Evolutionary conservation across 2,797 vertebrate genomes (phyloP), one percentile per base, ranked within the genome.

Genomic region (Taeniopygia guttata): DNA sequence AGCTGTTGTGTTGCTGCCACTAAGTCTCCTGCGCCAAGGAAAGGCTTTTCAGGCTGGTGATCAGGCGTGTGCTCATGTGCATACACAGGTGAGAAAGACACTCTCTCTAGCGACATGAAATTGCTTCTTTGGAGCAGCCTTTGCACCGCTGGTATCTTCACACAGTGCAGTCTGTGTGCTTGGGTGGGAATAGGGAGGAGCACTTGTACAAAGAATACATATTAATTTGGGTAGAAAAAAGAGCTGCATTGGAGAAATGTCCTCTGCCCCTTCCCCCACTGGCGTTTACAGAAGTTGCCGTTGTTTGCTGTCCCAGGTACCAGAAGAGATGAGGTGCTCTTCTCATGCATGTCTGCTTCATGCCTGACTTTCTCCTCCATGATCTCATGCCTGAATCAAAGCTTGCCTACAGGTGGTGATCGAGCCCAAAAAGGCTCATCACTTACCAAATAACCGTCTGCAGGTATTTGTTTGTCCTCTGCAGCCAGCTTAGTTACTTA

Each of bases 371-470:
- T 85, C 90, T 77, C 75, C 83, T 83, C 91, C 75, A 16, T 20
- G 51, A 51, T 78, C 89, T 87, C 48, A 0, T 84, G 89, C 89
- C 43, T 87, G 87, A 95, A 95, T 93, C 94, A 93, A 93, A 95
- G 90, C 79, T 91, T 95, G 79, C 90, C 94, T 95, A 94, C 94
- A 95, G 93, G 92, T 95, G 87, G 94, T 94, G 95, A 93, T 91
- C 7, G 36, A 87, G 73, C 93, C 93, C 93, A 58, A 9, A 96
- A 83, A 75, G 76, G 84, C 94, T 85, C 72, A 77, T 94, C 84
- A 30, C 73, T 93, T 91, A 95, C 90, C 90, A 83, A 77, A 84
- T 72, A 93, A 92, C 62, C 1, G 13, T 89, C 87, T 96, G 89
- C 87, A 93, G 72, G 80, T 84, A 89, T 79, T 90, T 85, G 89